These are phyloP conservation scores for Rhea pennata DNA, from an alignment of 2,113 vertebrate genomes.

Conservation along the genomic window DNA sequence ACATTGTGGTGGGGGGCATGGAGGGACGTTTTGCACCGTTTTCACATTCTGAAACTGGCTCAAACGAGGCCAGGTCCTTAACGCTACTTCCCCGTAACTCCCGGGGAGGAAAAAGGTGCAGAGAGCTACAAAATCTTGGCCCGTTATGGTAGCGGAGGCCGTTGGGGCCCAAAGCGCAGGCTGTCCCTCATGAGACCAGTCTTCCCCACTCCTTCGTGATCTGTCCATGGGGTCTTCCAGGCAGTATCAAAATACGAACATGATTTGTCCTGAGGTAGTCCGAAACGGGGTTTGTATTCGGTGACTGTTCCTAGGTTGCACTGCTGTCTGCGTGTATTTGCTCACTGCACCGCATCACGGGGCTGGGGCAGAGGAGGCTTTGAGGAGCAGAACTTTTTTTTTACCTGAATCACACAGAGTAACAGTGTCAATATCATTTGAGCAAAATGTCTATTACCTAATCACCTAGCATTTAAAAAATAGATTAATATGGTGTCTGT, in stretches of 20 bases:
- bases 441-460: slow-evolving; percentile 18
- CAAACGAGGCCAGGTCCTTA: fast-evolving
- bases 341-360: fast-evolving
- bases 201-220: not conserved
- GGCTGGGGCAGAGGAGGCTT: not conserved
- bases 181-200: fast-evolving
- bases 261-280: fast-evolving
- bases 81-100: not conserved
- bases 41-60: fast-evolving
- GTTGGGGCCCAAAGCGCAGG: not conserved
- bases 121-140: fast-evolving
- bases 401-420: not conserved
- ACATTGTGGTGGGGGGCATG: fast-evolving
- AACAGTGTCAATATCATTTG: slow-evolving; percentile 17
- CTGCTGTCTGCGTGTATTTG: not conserved
- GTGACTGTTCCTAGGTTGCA: fast-evolving
- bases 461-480: slow-evolving; percentile 15
- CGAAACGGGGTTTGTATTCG: fast-evolving
- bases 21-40: fast-evolving
- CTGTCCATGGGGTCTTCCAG: not conserved
- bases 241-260: too few species aligned
- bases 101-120: not conserved
- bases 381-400: not conserved
- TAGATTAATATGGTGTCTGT: slow-evolving; percentile 39
- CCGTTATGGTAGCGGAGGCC: fast-evolving